Percentiles rank a stretch among this genome's conserved stretches.
These are phyloP conservation scores for Oreotrochilus melanogaster DNA, from an alignment of 2,113 vertebrate species.

Conservation along the genomic window DNA sequence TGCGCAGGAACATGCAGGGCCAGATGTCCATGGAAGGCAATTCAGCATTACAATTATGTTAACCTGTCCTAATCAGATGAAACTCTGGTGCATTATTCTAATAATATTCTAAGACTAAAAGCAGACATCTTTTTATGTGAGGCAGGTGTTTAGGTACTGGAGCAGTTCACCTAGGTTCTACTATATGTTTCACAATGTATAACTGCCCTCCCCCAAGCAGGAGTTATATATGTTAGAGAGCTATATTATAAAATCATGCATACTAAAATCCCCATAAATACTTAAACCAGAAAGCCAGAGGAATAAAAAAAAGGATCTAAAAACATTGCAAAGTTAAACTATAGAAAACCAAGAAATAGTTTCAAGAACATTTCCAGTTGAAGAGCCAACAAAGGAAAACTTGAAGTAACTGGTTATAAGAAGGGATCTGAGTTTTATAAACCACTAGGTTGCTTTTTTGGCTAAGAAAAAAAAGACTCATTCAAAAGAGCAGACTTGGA, in stretches of 20 bases:
- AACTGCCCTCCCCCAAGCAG: not conserved
- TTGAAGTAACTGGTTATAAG: conserved; percentile 33
- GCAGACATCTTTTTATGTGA: not conserved
- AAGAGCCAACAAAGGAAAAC: conserved; percentile 23
- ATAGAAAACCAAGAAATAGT: conserved; percentile 26
- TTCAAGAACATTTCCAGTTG: conserved; percentile 61
- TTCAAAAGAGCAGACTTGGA: conserved; percentile 34
- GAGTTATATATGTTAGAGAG: not conserved
- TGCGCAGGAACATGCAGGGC: not conserved
- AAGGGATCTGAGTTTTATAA: conserved; percentile 52
- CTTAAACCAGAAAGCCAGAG: conserved; percentile 27
- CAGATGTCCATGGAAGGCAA: not conserved
- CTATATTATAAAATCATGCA: not conserved
- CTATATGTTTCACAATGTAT: not conserved
- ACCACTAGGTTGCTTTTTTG: conserved; percentile 34
- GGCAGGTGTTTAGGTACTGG: not conserved
- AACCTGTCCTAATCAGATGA: not conserved
- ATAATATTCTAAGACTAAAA: not conserved
- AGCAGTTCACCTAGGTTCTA: not conserved
- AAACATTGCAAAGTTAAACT: conserved; percentile 4
- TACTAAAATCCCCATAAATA: not conserved
- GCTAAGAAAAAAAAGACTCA: conserved; percentile 12
- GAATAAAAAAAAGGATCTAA: conserved; percentile 40
- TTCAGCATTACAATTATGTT: not conserved
- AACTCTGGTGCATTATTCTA: not conserved